phyloP scores from a whole-genome alignment of 2,113 vertebrate species.

The Grallaria varia region DNA sequence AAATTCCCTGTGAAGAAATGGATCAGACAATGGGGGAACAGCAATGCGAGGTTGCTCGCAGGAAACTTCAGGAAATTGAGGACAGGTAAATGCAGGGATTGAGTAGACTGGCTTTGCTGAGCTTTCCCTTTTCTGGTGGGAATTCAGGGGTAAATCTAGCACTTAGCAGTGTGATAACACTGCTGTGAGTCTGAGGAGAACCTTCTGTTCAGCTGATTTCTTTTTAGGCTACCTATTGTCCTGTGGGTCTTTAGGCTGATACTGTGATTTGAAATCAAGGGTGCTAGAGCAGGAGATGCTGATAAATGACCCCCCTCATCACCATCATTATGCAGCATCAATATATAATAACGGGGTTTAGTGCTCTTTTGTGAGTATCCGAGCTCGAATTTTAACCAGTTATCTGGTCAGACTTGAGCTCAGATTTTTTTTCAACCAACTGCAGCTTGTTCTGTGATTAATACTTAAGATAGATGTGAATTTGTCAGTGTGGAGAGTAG shows the following conservation, averaged over 20 bases:
- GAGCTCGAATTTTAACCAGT: not conserved
- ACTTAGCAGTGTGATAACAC: not conserved
- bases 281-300: not conserved
- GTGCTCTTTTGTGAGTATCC: not conserved
- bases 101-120: conserved; percentile 33
- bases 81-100: conserved; percentile 73
- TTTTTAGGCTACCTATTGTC: not conserved
- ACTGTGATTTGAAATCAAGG: not conserved
- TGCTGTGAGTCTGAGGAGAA: not conserved
- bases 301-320: not conserved
- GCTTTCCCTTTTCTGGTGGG: conserved; percentile 33
- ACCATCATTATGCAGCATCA: not conserved
- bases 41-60: conserved; percentile 75
- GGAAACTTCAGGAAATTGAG: conserved; percentile 79
- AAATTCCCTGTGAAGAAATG: conserved; percentile 78
- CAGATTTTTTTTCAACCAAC: not conserved
- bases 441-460: not conserved
- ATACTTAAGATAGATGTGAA: not conserved
- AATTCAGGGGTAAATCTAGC: not conserved
- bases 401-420: not conserved
- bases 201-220: not conserved
- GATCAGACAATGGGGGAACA: conserved; percentile 75
- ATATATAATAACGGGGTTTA: not conserved
- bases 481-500: not conserved
- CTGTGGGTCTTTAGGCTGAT: not conserved